These are phyloP conservation scores for Aldrovandia affinis DNA, from an alignment of 2,797 vertebrate genomes.

Conservation along the genomic window DNA sequence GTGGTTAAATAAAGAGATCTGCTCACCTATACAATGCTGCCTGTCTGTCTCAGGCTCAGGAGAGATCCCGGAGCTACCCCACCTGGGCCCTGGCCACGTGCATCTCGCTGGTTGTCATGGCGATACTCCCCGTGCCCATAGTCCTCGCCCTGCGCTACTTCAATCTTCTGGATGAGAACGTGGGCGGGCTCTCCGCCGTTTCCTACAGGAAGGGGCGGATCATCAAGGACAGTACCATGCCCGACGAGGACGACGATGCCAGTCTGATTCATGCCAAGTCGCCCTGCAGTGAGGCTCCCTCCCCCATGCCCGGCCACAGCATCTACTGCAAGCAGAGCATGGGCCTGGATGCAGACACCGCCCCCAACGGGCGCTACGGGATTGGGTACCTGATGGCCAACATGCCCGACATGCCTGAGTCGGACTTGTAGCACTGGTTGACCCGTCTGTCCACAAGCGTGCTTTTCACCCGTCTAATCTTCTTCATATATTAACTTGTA, in stretches of 20 bases:
- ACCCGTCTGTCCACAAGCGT: not conserved
- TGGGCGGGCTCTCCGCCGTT: slow-evolving; percentile 78
- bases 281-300: slow-evolving; percentile 81
- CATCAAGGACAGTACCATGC: slow-evolving; percentile 84
- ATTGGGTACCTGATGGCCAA: slow-evolving; percentile 94
- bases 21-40: not conserved
- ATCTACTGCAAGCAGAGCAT: slow-evolving; percentile 88
- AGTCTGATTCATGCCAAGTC: slow-evolving; percentile 90
- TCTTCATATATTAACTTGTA: slow-evolving; percentile 62
- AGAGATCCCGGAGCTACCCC: slow-evolving; percentile 82
- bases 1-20: not conserved
- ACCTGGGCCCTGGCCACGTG: slow-evolving; percentile 86
- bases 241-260: slow-evolving; percentile 81
- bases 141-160: slow-evolving; percentile 84
- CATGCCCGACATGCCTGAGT: slow-evolving; percentile 91
- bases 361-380: slow-evolving; percentile 90
- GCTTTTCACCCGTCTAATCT: slow-evolving; percentile 32
- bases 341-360: slow-evolving; percentile 75
- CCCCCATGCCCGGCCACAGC: slow-evolving; percentile 86
- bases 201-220: slow-evolving; percentile 93
- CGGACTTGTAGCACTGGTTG: slow-evolving; percentile 80
- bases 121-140: slow-evolving; percentile 87
- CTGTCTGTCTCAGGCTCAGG: slow-evolving; percentile 71
- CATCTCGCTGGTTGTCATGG: slow-evolving; percentile 82
- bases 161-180: slow-evolving; percentile 82